Evolutionary conservation across 64 coral and sea anemone species (phyloP).

Genomic region (Montipora efflorescens): DNA sequence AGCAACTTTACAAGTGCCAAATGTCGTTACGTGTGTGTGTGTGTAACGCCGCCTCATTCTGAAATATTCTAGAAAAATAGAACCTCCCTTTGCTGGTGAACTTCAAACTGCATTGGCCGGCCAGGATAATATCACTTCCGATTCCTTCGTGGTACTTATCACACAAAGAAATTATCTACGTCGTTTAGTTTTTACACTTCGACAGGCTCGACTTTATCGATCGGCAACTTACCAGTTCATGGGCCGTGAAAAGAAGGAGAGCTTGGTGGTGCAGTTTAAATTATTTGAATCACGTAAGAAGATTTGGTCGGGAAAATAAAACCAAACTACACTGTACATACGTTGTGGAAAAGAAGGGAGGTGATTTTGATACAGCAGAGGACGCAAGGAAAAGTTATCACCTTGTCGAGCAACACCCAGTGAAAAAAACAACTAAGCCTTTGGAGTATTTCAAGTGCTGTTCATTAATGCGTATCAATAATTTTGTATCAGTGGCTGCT

Average conservation of each 20-base stretch:
- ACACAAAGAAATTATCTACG: background rate
- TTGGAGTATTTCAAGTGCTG: background rate
- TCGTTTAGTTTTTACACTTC: slow-evolving; percentile 30
- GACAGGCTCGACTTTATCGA: background rate
- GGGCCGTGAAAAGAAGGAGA: background rate
- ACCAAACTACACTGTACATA: background rate
- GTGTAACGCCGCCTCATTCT: background rate
- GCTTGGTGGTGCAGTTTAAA: background rate
- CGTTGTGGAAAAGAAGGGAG: too few relatives aligned
- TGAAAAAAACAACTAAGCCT: background rate
- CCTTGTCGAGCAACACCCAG: too few relatives aligned
- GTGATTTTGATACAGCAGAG: too few relatives aligned
- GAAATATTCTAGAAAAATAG: slow-evolving; percentile 2
- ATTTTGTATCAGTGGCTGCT: background rate
- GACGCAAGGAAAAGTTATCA: too few relatives aligned
- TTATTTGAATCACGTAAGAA: background rate
- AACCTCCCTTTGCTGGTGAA: background rate
- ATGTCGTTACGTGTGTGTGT: background rate
- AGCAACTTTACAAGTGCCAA: background rate
- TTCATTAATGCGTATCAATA: background rate
- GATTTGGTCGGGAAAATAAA: background rate
- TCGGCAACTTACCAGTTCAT: slow-evolving; percentile 6
- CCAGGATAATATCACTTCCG: background rate
- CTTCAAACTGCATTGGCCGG: background rate
- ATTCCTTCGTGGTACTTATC: background rate